These are phyloP conservation scores for Chunga burmeisteri DNA, from an alignment of 2,113 vertebrate species.

Conservation along the genomic window DNA sequence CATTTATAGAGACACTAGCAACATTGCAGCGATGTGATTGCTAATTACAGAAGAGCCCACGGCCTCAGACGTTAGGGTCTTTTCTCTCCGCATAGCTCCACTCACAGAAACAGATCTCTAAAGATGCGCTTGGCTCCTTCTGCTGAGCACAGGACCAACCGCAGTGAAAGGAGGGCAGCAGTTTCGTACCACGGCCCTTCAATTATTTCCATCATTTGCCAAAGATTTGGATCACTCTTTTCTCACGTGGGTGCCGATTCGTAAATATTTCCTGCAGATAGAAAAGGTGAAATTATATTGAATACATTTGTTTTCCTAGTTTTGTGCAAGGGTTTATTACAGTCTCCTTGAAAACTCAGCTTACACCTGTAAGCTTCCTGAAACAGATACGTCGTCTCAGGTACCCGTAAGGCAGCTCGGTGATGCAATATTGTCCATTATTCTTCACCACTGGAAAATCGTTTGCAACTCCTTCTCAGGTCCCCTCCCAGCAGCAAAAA, in stretches of 20 bases:
- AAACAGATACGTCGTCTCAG: background rate
- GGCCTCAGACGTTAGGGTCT: background rate
- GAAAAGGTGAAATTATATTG: background rate
- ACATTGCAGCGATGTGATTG: background rate
- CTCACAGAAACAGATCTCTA: background rate
- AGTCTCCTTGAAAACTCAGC: background rate
- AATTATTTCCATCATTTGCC: background rate
- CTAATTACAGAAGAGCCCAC: background rate
- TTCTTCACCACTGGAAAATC: background rate
- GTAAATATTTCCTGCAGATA: background rate
- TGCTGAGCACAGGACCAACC: background rate
- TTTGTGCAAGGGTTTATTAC: background rate
- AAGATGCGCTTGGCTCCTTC: background rate
- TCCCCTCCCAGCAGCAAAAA: slow-evolving; percentile 17
- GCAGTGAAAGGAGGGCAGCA: background rate
- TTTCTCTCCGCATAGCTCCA: background rate
- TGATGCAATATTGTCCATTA: fast-evolving
- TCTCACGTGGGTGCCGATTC: background rate
- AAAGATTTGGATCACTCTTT: background rate
- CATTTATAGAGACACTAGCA: background rate
- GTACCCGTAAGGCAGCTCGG: background rate
- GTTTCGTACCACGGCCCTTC: background rate
- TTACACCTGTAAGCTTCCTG: background rate
- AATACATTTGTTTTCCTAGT: background rate
- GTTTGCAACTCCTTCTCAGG: background rate